These are phyloP conservation scores for Synanthedon myopaeformis DNA, from an alignment of 2,888 invertebrate species.

Conservation along the genomic window DNA sequence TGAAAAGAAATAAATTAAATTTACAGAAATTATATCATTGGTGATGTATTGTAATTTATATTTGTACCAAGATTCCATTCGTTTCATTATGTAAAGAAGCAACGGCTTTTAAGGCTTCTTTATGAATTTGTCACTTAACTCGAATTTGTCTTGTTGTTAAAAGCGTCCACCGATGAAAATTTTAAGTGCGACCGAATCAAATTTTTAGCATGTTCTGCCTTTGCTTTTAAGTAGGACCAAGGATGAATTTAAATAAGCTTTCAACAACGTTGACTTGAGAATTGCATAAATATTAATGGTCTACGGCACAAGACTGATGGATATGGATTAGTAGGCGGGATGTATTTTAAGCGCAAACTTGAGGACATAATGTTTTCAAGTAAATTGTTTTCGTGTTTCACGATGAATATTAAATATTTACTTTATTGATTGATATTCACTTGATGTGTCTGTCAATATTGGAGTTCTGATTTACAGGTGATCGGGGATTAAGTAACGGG, in stretches of 20 bases:
- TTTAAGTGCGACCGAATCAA: slow-evolving; percentile 38
- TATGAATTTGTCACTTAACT: slow-evolving; percentile 16
- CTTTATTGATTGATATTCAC: slow-evolving; percentile 8
- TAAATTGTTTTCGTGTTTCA: slow-evolving; percentile 14
- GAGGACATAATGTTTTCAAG: slow-evolving; percentile 12
- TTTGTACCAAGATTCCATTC: too few species aligned
- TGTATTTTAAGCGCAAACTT: slow-evolving; percentile 24
- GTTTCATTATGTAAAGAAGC: too few species aligned
- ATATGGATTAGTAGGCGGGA: slow-evolving; percentile 38
- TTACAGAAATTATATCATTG: too few species aligned
- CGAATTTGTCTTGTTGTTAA: slow-evolving; percentile 8
- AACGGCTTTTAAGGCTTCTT: slow-evolving; percentile 3
- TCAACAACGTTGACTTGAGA: slow-evolving; percentile 48
- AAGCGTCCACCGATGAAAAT: slow-evolving; percentile 29
- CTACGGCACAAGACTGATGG: slow-evolving; percentile 39
- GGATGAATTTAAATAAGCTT: slow-evolving; percentile 63
- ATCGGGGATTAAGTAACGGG: too few species aligned
- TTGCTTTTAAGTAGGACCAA: slow-evolving; percentile 42
- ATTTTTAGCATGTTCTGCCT: slow-evolving; percentile 38
- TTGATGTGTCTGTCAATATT: not conserved
- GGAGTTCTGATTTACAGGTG: not conserved
- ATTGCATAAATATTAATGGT: slow-evolving; percentile 62
- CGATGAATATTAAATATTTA: slow-evolving; percentile 32
- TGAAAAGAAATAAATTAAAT: too few species aligned
- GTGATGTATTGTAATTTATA: too few species aligned